Evolutionary conservation across 2,888 invertebrate genomes (phyloP), one percentile per base, ranked within the genome.

Genomic region (Shargacucullia verbasci): DNA sequence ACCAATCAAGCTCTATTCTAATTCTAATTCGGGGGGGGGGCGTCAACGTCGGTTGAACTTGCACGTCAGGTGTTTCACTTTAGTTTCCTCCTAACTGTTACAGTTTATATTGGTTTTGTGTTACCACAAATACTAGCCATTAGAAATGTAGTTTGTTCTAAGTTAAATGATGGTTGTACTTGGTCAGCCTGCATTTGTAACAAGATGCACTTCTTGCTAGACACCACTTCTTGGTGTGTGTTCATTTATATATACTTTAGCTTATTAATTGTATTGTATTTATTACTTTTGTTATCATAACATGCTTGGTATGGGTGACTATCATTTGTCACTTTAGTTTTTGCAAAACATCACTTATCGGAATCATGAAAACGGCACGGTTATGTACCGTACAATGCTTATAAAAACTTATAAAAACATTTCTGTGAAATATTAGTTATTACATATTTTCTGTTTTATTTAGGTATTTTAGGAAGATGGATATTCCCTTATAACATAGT

Each of bases 1-100:
- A 67, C 77, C 80, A 81, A 81, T 79, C 81, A 80, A 64, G 73
- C 64, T 59, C 78, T 57, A 81, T 81, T 81, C 76, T 81, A 65
- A 81, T 80, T 81, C 81, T 81, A 77, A 80, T 79, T 64, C 72
- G 56, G 62, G 57, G 64, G 71, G n/a, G 53, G 56, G 56, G 49
- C 67, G 46, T 59, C 65, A 69, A 63, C 61, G 73, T 41, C 27
- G 49, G 73, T 39, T 52, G 56, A 74, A 76, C 62, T 74, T 73
- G 31, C 33, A 69, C 61, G 55, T 56, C 73, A 73, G 73, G 73
- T 76, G 76, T 43, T 73, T 61, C 72, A 56, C 48, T 72, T 76
- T 55, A 73, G 70, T 69, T 66, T 69, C 50, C 62, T 60, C 40
- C 56, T 49, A 60, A 76, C 70, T 66, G 73, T 39, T 53, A 57